Conservation (phyloP, 2,888 invertebrate species). For the Agrotis puta region DNA sequence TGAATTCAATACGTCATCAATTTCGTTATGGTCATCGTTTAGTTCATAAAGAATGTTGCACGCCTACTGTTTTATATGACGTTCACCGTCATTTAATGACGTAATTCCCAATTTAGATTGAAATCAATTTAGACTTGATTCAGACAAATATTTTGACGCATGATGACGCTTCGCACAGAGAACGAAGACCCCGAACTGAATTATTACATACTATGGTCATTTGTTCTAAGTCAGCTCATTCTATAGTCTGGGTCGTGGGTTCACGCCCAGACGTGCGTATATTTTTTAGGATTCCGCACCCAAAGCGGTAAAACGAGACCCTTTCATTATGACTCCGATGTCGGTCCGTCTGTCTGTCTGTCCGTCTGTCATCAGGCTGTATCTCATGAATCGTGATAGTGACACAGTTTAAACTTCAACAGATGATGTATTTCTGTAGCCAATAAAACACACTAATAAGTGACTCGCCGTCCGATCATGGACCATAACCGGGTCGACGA, state of each 20-base stretch:
- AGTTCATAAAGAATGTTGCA: background rate
- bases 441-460: no score
- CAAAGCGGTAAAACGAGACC: no score
- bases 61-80: background rate
- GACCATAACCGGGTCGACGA: no score
- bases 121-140: conserved; percentile 12
- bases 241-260: background rate
- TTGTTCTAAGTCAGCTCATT: conserved; percentile 1
- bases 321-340: no score
- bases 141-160: background rate
- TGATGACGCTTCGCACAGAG: background rate
- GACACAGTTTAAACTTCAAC: no score
- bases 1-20: background rate
- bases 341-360: no score
- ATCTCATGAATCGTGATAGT: no score
- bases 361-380: no score
- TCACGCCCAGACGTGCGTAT: no score
- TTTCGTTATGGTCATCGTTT: background rate
- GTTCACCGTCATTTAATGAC: background rate
- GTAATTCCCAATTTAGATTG: conserved; percentile 16
- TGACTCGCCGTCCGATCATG: no score
- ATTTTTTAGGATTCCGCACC: no score
- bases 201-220: background rate
- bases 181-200: background rate
- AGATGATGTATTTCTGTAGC: no score